Percentiles rank a stretch among this genome's conserved stretches.
Evolutionary conservation across 2,797 vertebrate species (phyloP).

Genomic region (Balearica regulorum): DNA sequence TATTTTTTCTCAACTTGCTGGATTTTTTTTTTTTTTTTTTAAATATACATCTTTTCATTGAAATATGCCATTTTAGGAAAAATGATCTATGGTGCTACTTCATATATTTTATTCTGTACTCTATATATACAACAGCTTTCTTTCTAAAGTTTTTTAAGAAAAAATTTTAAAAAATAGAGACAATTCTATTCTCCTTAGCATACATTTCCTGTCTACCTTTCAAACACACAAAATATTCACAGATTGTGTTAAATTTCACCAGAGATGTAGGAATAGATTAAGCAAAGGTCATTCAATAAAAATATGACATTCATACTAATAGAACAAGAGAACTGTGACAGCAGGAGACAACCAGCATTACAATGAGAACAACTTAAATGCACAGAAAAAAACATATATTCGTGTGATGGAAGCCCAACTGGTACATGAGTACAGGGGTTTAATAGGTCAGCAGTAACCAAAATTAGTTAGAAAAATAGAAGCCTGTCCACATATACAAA

Average conservation of each 20-base stretch:
- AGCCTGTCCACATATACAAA: background rate
- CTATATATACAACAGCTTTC: background rate
- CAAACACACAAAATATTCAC: background rate
- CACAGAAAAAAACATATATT: background rate
- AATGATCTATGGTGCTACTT: background rate
- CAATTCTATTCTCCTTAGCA: background rate
- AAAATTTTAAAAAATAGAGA: background rate
- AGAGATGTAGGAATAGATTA: background rate
- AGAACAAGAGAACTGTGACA: background rate
- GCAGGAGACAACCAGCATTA: background rate
- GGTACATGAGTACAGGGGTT: background rate
- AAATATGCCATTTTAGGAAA: background rate
- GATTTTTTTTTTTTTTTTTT: background rate
- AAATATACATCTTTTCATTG: background rate
- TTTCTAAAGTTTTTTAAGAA: background rate
- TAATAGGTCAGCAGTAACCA: background rate
- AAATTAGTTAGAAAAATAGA: background rate
- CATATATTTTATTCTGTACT: background rate
- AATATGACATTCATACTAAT: background rate
- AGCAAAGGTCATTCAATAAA: conserved; percentile 24
- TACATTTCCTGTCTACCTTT: background rate
- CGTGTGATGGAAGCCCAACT: background rate
- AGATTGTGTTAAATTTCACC: background rate
- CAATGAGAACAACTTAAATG: background rate
- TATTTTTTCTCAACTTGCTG: background rate